A percentile compares a stretch with the other conserved stretches of the same genome.
Evolutionary conservation across 35 echinoderm and acorn worm species (phyloP).

Genomic region (Ophioderma brevispina): DNA sequence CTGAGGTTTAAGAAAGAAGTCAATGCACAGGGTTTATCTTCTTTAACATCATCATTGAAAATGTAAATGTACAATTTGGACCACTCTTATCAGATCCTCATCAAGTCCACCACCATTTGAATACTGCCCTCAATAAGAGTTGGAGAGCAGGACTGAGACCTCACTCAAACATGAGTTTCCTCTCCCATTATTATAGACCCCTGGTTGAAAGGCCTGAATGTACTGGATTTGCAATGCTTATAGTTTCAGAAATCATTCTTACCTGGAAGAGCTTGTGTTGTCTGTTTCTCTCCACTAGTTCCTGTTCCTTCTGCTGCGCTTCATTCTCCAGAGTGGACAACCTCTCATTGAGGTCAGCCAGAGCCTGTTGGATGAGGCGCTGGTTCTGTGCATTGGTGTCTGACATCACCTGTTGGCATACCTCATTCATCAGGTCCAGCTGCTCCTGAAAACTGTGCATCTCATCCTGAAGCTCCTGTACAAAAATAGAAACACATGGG

Average conservation of each 20-base stretch:
- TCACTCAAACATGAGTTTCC: too few species aligned
- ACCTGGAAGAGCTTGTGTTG: constrained; percentile 90
- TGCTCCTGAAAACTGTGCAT: constrained; percentile 87
- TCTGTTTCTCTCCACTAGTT: constrained; percentile 73
- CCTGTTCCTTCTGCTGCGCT: constrained; percentile 76
- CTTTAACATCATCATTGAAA: too few species aligned
- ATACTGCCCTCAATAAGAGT: too few species aligned
- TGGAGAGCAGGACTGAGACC: too few species aligned
- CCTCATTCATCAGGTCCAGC: constrained; percentile 80
- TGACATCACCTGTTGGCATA: constrained; percentile 73
- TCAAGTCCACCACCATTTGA: too few species aligned
- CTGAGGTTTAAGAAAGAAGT: too few species aligned
- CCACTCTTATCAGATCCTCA: too few species aligned
- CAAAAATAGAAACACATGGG: too few species aligned
- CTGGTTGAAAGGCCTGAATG: neutral
- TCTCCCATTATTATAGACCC: neutral
- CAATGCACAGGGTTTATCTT: too few species aligned
- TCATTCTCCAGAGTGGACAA: constrained; percentile 90
- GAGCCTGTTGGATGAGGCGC: constrained; percentile 84
- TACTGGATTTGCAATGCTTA: neutral
- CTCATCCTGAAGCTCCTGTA: constrained; percentile 85
- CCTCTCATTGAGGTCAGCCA: constrained; percentile 71
- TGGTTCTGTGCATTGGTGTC: constrained; percentile 72
- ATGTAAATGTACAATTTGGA: too few species aligned
- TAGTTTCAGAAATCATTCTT: neutral